Conservation (phyloP, 1,140 invertebrate genomes). For the Oppia nitens region DNA sequence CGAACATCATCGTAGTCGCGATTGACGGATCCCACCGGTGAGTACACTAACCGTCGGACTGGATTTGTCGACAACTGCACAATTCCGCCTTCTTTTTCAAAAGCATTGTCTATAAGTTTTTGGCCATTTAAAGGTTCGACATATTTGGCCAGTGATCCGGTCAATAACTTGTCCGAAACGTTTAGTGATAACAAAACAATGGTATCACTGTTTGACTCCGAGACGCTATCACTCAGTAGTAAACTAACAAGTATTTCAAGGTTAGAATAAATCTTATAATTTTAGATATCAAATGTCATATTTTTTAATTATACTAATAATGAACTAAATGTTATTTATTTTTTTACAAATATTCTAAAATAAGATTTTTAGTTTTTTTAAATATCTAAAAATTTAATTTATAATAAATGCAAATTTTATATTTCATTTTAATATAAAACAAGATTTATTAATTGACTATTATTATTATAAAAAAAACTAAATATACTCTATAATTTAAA, state of each 20-base stretch:
- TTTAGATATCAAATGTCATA: too few species aligned
- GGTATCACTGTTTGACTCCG: constrained; percentile 2
- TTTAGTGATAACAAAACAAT: background rate
- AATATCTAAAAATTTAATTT: too few species aligned
- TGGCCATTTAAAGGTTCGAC: background rate
- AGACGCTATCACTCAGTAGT: background rate
- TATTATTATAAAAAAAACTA: too few species aligned
- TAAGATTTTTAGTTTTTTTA: too few species aligned
- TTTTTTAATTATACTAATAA: too few species aligned
- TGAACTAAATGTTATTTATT: too few species aligned
- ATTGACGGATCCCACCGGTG: constrained; percentile 56
- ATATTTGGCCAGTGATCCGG: background rate
- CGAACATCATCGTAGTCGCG: constrained; percentile 62
- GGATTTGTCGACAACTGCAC: background rate
- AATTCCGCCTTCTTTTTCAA: constrained; percentile 11
- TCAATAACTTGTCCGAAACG: background rate
- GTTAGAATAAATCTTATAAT: background rate
- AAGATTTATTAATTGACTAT: too few species aligned
- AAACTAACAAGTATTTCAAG: background rate
- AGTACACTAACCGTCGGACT: constrained; percentile 40
- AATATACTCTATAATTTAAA: too few species aligned
- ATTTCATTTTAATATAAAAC: too few species aligned
- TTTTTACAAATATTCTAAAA: too few species aligned
- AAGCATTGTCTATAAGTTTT: background rate
- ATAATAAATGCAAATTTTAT: too few species aligned